These are phyloP conservation scores for Muraenolepis orangiensis DNA, from an alignment of 2,797 vertebrate species.

Conservation along the genomic window DNA sequence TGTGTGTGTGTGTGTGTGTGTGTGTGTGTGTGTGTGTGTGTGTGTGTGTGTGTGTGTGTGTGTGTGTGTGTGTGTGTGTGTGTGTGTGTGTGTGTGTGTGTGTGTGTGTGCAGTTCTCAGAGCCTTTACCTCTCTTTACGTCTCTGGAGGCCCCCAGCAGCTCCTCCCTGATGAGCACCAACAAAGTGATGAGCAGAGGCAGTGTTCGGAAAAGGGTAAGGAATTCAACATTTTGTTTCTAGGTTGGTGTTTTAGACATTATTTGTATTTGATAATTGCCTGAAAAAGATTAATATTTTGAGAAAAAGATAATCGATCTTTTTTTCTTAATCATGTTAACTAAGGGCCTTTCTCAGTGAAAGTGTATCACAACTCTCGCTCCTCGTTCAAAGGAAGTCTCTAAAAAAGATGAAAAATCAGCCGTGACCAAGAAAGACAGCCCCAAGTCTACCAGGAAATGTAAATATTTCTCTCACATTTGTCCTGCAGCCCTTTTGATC, in stretches of 20 bases:
- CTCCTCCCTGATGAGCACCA: background rate
- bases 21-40: background rate
- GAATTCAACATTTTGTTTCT: background rate
- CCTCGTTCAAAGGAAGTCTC: slow-evolving; percentile 45
- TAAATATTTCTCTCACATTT: slow-evolving; percentile 21
- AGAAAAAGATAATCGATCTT: background rate
- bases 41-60: background rate
- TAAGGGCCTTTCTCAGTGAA: background rate
- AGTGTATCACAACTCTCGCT: background rate
- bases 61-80: background rate
- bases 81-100: background rate
- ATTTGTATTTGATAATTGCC: too few species aligned
- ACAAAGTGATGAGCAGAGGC: background rate
- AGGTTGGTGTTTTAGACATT: background rate
- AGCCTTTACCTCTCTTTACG: background rate
- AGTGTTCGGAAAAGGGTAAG: background rate
- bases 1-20: background rate
- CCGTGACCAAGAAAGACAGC: slow-evolving; percentile 57
- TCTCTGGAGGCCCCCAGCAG: background rate
- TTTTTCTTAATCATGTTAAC: background rate
- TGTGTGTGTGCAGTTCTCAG: background rate
- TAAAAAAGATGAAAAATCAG: slow-evolving; percentile 65
- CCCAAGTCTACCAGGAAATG: slow-evolving; percentile 58
- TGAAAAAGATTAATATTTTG: background rate
- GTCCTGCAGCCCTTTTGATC: background rate